Evolutionary conservation across 2,888 invertebrate genomes (phyloP).

Genomic region (Eretmocerus hayati): DNA sequence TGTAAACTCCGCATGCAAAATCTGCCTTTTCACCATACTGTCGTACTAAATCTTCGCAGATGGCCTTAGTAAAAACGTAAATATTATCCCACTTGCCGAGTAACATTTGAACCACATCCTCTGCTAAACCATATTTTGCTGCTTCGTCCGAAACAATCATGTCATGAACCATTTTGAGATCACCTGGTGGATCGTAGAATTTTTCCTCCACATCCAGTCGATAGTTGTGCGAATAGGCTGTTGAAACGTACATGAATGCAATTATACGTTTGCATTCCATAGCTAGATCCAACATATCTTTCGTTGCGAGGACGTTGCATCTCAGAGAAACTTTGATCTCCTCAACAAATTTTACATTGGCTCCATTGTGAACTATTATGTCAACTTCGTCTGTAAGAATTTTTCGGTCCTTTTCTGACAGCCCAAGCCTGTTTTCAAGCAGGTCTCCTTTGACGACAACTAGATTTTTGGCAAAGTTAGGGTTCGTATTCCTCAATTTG

Average conservation of each 20-base stretch:
- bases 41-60: conserved; percentile 31
- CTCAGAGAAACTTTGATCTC: conserved; percentile 21
- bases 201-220: conserved; percentile 27
- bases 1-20: conserved; percentile 28
- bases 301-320: conserved; percentile 30
- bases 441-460: conserved; percentile 28
- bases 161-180: conserved; percentile 27
- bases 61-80: conserved; percentile 31
- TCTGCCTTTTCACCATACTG: conserved; percentile 22
- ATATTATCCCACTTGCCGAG: conserved; percentile 28
- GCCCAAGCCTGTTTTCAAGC: conserved; percentile 21
- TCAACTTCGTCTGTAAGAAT: conserved; percentile 26
- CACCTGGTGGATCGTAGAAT: conserved; percentile 30
- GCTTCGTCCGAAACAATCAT: conserved; percentile 27
- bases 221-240: conserved; percentile 32
- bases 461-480: conserved; percentile 27
- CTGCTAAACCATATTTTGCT: conserved; percentile 23
- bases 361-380: conserved; percentile 32
- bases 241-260: conserved; percentile 31
- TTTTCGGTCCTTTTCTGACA: conserved; percentile 25
- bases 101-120: conserved; percentile 20
- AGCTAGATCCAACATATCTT: conserved; percentile 30
- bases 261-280: conserved; percentile 26
- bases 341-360: conserved; percentile 25
- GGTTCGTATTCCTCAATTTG: conserved; percentile 21